A percentile compares a stretch with the other conserved stretches of the same genome.
phyloP scores from a whole-genome alignment of 2,113 vertebrate species.

The Ptyas mucosa region DNA sequence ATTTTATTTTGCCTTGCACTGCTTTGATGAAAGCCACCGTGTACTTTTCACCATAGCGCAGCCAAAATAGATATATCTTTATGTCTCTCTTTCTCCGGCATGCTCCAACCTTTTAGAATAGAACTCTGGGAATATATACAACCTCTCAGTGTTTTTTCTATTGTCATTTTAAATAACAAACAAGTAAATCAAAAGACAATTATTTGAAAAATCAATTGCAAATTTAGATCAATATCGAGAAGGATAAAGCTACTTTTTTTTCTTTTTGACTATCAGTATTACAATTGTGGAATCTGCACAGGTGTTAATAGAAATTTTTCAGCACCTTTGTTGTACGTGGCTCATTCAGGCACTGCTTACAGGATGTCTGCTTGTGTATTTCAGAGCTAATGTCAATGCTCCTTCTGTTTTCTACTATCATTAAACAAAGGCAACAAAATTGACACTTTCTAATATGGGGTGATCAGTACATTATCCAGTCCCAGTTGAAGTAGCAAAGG shows the following conservation, averaged over 20 bases:
- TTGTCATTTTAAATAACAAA: constrained; percentile 4
- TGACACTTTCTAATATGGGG: not conserved
- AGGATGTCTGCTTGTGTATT: not conserved
- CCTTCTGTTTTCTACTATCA: not conserved
- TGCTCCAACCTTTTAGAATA: constrained; percentile 37
- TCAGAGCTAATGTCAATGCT: not conserved
- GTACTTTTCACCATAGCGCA: constrained; percentile 38
- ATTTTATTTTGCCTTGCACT: constrained; percentile 51
- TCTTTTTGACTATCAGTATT: not conserved
- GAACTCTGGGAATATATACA: constrained; percentile 18
- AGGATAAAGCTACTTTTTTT: not conserved
- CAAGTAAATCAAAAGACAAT: not conserved
- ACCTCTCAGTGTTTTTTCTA: not conserved
- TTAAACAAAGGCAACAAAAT: not conserved
- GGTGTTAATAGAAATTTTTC: not conserved
- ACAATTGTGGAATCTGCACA: not conserved
- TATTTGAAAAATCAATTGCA: not conserved
- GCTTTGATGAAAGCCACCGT: constrained; percentile 26
- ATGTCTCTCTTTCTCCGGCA: constrained; percentile 9
- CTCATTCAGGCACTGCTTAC: not conserved
- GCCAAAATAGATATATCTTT: constrained; percentile 21
- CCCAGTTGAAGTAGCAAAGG: not conserved
- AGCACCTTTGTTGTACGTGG: too few relatives aligned
- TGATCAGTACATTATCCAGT: not conserved
- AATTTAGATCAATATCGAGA: not conserved